Evolutionary conservation across 92 coral and sea anemone species (phyloP), one percentile per base, ranked within the genome.

Genomic region (Pocillopora grandis): DNA sequence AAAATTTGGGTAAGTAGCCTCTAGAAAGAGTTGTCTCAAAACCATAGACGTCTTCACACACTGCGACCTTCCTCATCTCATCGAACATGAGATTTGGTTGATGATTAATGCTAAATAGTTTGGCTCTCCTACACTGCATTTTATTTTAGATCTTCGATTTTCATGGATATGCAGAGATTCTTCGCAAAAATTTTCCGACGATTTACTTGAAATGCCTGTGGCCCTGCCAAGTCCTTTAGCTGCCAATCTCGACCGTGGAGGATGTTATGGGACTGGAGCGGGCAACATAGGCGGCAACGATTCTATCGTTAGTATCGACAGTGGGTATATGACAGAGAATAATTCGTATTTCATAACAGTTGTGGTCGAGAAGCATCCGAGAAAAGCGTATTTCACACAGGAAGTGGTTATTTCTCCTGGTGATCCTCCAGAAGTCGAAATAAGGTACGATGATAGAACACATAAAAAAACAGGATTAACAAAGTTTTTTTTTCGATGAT

Each of bases 181-280:
- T 17, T 14, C 62, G 21, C 84, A 79, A 15, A 66, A 42, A 8
- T 66, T 82, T 56, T 78, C 90, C 10, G 10, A 17, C 59, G 72
- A 87, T 58, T 49, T 71, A 52, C 81, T 81, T 23, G 70, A 77
- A 15, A 42, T 62, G 15, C 75, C 90, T 16, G 33, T 80, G 12
- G 12, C 77, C 19, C 62, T 69, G 42, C 76, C 71, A 7, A 23
- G 77, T 10, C 65, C 75, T 58, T 60, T 35, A 12, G 66, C 65
- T 15, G 55, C 71, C 12, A 37, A 62, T 82, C 35, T 35, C 35
- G 74, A 85, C 48, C 82, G 77, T 14, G 94, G 92, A 23, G 97
- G 97, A 58, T 93, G 97, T 80, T 93, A 83, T 69, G 97, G 92
- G 5, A 93, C 92, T 23, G 97, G 97, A 8, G 72, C 88, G n/a